These are phyloP conservation scores for Olivierus martensii DNA, from an alignment of 1,140 invertebrate species.

Conservation along the genomic window DNA sequence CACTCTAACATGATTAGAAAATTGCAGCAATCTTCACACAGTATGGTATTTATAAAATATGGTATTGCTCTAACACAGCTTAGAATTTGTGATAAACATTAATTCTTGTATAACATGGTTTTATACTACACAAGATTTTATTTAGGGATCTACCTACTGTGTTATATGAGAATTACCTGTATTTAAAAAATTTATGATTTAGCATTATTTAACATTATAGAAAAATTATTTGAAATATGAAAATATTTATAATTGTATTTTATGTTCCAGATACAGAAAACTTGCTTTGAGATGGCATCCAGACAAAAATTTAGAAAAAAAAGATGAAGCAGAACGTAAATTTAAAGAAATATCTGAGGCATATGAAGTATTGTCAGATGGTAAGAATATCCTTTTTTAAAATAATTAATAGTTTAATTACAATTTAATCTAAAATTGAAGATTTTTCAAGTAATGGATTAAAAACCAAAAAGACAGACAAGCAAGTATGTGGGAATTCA, in stretches of 20 bases:
- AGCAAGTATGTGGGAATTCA: too few species aligned
- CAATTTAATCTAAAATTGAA: too few species aligned
- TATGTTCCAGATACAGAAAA: constrained; percentile 49
- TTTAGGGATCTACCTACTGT: not conserved
- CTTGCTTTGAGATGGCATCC: constrained; percentile 74
- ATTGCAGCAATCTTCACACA: too few species aligned
- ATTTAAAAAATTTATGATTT: not conserved
- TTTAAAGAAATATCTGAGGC: constrained; percentile 4
- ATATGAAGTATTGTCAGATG: constrained; percentile 2
- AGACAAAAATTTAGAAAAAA: constrained; percentile 25
- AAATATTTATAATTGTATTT: not conserved
- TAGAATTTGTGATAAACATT: too few species aligned
- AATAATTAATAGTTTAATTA: too few species aligned
- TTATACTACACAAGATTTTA: not conserved
- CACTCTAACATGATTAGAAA: too few species aligned
- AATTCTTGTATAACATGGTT: too few species aligned
- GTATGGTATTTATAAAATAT: too few species aligned
- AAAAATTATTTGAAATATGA: not conserved
- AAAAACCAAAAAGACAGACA: too few species aligned
- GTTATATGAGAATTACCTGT: not conserved
- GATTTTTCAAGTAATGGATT: too few species aligned
- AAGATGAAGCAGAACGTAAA: constrained; percentile 5
- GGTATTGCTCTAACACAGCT: too few species aligned
- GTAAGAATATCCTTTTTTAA: not conserved
- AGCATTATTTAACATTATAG: not conserved